Base-by-base conservation (phyloP, 2,113 vertebrate species). In the Edolisoma coerulescens region DNA sequence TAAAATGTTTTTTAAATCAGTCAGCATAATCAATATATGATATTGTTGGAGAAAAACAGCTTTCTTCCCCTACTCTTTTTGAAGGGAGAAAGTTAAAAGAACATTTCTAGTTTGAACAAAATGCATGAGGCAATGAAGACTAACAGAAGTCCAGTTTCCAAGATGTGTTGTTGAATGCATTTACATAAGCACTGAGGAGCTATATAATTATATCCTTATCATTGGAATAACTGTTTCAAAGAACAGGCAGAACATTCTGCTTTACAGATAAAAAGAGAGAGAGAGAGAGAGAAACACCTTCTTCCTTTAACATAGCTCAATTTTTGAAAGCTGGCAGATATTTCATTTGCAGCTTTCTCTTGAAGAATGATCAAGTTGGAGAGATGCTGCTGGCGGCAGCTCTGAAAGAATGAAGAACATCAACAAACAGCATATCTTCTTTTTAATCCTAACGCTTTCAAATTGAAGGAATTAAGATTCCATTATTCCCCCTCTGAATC, bases 361-460 rank as follows among this genome's bases (percentile, higher is more conserved):
- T 97, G 89, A 95, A 87, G 96, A 92, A 39, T 21, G 60, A 96
- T 94, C 80, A 87, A 89, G 69, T n/a, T 47, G 53, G 42, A 93
- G 70, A 88, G 92, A 82, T 89, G 59, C 17, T 91, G 75, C 26
- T 73, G 77, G 91, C 42, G 1, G 77, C 56, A 86, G 60, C 88
- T 89, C 67, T 78, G 71, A 93, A 68, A 91, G 52, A 83, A 71
- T 23, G 47, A 96, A 89, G 26, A 93, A 35, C 26, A 79, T 70
- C 92, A 97, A 96, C 83, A 95, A 94, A 95, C 44, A 73, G 50
- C 2, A 0, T 45, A 90, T 64, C 77, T 59, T 61, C 80, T 84
- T 89, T 96, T 96, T 93, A 95, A 95, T 96, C 87, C 95, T 83
- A 96, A 70, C 53, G 19, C 94, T 97, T 97, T 93, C 79, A 93